These are phyloP conservation scores for Platycheirus albimanus DNA, from an alignment of 2,888 invertebrate genomes.

Conservation along the genomic window DNA sequence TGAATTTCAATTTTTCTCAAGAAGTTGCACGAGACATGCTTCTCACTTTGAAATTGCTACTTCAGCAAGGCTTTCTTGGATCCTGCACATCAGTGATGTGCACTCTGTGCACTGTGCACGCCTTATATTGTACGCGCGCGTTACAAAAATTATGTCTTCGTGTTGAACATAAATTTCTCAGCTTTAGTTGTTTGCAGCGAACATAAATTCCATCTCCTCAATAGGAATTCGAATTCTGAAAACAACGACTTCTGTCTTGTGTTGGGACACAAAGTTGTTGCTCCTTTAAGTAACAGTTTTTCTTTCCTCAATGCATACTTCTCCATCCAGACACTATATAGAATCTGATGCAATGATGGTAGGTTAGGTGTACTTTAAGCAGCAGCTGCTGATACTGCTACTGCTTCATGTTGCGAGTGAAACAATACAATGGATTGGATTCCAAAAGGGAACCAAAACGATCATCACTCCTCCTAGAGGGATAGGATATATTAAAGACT, in stretches of 20 bases:
- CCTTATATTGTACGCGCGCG: conserved; percentile 21
- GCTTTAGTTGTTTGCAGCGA: conserved; percentile 66
- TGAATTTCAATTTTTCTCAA: conserved; percentile 29
- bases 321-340: not conserved
- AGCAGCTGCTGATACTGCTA: conserved; percentile 6
- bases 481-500: conserved; percentile 58
- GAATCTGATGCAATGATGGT: not conserved
- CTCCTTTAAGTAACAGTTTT: conserved; percentile 53
- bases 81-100: not conserved
- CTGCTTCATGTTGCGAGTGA: conserved; percentile 9
- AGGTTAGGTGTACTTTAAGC: conserved; percentile 13
- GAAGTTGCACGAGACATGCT: conserved; percentile 37
- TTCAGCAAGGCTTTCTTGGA: conserved; percentile 5
- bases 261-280: conserved; percentile 29
- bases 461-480: conserved; percentile 67
- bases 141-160: conserved; percentile 67
- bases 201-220: conserved; percentile 72
- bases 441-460: conserved; percentile 48
- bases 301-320: conserved; percentile 31
- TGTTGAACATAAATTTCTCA: conserved; percentile 74
- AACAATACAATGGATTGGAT: conserved; percentile 61
- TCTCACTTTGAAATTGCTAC: conserved; percentile 46
- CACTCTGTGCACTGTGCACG: not conserved
- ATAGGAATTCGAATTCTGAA: conserved; percentile 70
- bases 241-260: conserved; percentile 56